Evolutionary conservation across 2,797 vertebrate genomes (phyloP).

Genomic region (Oophaga sylvatica): DNA sequence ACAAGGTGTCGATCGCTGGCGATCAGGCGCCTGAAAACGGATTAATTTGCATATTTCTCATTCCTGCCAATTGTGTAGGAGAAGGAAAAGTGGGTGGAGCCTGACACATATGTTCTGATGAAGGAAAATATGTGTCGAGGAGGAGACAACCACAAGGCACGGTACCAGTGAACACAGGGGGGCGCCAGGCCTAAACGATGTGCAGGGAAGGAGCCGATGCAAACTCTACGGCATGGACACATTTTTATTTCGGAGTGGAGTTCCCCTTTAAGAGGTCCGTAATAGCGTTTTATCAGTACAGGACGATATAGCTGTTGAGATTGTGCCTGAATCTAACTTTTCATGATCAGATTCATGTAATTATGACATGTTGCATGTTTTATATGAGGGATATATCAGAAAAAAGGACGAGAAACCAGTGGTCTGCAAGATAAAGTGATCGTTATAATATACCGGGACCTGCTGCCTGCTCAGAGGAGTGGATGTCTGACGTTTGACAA

Average conservation of each 20-base stretch:
- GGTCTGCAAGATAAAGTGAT: constrained; percentile 19
- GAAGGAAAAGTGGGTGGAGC: neutral
- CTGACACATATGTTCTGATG: neutral
- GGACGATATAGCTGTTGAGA: neutral
- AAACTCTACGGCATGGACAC: neutral
- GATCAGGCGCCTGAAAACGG: neutral
- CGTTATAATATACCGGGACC: neutral
- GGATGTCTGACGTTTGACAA: neutral
- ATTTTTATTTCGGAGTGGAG: neutral
- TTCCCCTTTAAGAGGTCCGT: neutral
- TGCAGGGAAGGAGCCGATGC: neutral
- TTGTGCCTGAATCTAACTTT: neutral
- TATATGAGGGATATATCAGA: neutral
- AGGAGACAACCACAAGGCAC: neutral
- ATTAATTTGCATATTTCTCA: neutral
- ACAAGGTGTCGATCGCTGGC: neutral
- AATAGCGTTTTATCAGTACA: neutral
- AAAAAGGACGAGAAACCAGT: neutral
- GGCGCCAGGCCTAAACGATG: neutral
- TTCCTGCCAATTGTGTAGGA: neutral
- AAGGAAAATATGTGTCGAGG: neutral
- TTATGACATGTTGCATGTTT: neutral
- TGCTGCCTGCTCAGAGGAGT: neutral
- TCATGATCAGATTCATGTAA: too few relatives aligned
- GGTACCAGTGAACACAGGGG: neutral